These are phyloP conservation scores for Anniella stebbinsi DNA, from an alignment of 2,797 vertebrate species.

Conservation along the genomic window DNA sequence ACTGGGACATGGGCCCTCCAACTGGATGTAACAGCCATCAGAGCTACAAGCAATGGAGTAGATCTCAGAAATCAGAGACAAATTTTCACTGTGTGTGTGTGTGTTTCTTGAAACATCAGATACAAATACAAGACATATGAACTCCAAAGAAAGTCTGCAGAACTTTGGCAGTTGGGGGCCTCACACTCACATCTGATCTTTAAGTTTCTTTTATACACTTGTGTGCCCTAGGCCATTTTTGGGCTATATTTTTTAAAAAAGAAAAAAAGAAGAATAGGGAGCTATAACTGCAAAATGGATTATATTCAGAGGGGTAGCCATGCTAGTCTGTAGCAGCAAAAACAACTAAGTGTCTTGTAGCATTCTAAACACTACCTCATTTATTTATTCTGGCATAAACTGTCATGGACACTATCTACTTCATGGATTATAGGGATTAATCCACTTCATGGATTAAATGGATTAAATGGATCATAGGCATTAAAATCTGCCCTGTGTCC, in stretches of 20 bases:
- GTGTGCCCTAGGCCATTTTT: neutral
- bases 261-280: neutral
- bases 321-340: no score
- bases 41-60: neutral
- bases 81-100: neutral
- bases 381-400: no score
- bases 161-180: neutral
- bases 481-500: neutral
- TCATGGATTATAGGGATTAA: no score
- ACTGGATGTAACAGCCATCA: neutral
- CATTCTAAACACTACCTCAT: no score
- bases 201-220: conserved; percentile 1
- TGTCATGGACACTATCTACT: no score
- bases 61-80: neutral
- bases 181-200: neutral
- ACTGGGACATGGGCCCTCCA: no score
- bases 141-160: neutral
- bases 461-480: neutral
- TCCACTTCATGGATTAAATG: no score
- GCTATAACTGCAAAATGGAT: neutral
- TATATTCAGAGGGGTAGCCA: no score
- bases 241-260: neutral
- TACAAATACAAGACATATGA: neutral
- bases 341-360: no score
- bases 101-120: neutral